phyloP scores from a whole-genome alignment of 2,797 vertebrate species.

The Sarcophilus harrisii region DNA sequence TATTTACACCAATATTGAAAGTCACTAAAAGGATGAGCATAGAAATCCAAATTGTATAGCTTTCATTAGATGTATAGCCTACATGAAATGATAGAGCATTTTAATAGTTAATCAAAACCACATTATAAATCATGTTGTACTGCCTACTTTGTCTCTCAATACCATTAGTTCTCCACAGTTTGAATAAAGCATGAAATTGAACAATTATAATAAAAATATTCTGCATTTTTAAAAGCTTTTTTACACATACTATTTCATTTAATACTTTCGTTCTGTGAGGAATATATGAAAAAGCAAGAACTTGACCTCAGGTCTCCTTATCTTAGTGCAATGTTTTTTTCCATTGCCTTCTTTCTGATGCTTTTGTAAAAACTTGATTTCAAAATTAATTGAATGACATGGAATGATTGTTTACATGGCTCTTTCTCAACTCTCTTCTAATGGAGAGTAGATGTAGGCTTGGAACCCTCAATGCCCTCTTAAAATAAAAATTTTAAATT shows the following conservation, averaged over 20 bases:
- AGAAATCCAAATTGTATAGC: neutral
- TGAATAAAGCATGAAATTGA: neutral
- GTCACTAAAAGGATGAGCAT: neutral
- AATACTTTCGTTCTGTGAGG: neutral
- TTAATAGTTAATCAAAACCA: neutral
- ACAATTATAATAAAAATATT: neutral
- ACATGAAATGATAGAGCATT: neutral
- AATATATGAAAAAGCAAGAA: neutral
- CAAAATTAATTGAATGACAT: neutral
- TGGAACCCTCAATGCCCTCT: fast-evolving
- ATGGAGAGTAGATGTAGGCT: fast-evolving
- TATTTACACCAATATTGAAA: neutral
- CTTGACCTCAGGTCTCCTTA: neutral
- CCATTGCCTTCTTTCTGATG: neutral
- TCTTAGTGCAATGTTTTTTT: neutral
- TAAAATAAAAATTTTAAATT: neutral
- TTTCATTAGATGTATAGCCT: neutral
- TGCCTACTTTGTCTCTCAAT: neutral
- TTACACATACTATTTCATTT: neutral
- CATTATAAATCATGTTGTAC: neutral
- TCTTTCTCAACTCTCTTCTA: neutral
- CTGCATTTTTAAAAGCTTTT: neutral
- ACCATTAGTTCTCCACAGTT: neutral
- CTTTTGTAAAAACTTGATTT: neutral
- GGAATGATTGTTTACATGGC: neutral